Conservation (phyloP, 2,113 vertebrate species). For the Lipotes vexillifer region DNA sequence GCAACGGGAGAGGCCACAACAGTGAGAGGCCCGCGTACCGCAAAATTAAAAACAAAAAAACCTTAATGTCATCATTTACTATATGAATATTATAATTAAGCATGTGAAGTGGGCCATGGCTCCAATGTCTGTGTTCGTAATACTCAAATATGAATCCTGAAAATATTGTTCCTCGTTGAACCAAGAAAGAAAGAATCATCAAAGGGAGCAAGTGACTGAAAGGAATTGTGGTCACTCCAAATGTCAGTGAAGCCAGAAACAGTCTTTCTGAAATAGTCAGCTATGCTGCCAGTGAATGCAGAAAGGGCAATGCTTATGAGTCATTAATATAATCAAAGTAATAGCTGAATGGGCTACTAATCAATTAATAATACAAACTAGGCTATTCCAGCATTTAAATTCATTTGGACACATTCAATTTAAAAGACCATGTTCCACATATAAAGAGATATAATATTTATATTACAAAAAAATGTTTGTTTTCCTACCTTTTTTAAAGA, state of each 20-base stretch:
- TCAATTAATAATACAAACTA: not conserved
- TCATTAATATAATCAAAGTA: slow-evolving; percentile 2
- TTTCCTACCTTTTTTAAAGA: not conserved
- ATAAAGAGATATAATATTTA: not conserved
- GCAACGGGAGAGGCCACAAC: no score
- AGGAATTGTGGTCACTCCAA: not conserved
- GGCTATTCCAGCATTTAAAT: not conserved
- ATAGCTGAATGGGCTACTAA: not conserved
- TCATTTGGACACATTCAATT: not conserved
- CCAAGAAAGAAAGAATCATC: not conserved
- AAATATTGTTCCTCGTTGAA: not conserved
- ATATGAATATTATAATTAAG: slow-evolving; percentile 9
- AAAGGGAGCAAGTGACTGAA: not conserved
- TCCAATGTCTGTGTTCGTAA: not conserved
- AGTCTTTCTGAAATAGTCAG: slow-evolving; percentile 9
- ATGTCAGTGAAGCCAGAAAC: slow-evolving; percentile 11
- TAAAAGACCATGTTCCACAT: not conserved
- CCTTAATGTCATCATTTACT: not conserved
- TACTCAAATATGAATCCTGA: not conserved
- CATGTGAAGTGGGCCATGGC: not conserved
- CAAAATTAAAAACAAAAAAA: not conserved
- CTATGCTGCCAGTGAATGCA: not conserved
- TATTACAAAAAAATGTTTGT: not conserved
- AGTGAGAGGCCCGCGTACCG: no score
- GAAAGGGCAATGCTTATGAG: not conserved